Evolutionary conservation across 1,140 invertebrate genomes (phyloP).

Genomic region (Zaprionus gabonicus): DNA sequence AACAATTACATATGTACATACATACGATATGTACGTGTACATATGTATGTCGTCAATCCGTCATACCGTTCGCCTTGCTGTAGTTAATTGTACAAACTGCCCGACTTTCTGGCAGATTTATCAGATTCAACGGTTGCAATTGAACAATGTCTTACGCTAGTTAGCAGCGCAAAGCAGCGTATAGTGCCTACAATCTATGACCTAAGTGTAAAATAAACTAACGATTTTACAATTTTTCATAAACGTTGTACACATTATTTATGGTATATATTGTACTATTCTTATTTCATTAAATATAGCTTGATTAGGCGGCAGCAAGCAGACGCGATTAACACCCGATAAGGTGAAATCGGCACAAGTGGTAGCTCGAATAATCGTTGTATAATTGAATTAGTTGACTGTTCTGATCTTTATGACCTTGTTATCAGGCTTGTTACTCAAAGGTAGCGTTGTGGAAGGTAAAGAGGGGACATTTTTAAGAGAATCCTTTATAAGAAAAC

Average conservation of each 20-base stretch:
- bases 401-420: not conserved
- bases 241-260: slow-evolving; percentile 2
- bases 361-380: not conserved
- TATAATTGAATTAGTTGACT: slow-evolving; percentile 2
- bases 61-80: slow-evolving; percentile 36
- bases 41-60: slow-evolving; percentile 21
- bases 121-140: slow-evolving; percentile 49
- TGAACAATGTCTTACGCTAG: slow-evolving; percentile 22
- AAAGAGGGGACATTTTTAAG: not conserved
- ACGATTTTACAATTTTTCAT: slow-evolving; percentile 76
- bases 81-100: slow-evolving; percentile 67
- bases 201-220: slow-evolving; percentile 76
- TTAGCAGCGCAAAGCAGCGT: slow-evolving; percentile 51
- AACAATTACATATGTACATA: slow-evolving; percentile 24
- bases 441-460: not conserved
- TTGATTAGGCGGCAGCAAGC: too few relatives aligned
- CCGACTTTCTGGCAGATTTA: slow-evolving; percentile 34
- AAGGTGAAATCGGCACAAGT: not conserved
- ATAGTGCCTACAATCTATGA: slow-evolving; percentile 70
- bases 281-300: not conserved
- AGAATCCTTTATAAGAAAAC: not conserved
- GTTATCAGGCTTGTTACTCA: too few relatives aligned
- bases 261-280: not conserved
- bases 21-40: slow-evolving; percentile 7
- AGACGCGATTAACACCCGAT: not conserved